Evolutionary conservation across 1,140 invertebrate genomes (phyloP).

Genomic region (Pachypeltis micranthus): DNA sequence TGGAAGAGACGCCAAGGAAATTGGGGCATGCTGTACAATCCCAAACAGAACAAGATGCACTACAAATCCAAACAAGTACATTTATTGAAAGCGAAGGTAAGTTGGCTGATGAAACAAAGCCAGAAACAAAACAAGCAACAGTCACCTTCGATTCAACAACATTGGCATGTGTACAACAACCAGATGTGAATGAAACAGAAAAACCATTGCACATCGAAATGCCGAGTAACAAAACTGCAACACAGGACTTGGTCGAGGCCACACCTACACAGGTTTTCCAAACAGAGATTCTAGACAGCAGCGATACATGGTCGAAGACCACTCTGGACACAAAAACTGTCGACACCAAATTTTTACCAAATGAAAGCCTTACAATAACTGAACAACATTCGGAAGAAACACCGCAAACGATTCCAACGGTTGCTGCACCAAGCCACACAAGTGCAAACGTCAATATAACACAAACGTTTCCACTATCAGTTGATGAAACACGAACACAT

Average conservation of each 20-base stretch:
- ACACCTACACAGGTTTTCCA: conserved; percentile 17
- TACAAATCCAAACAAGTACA: conserved; percentile 17
- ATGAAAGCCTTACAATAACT: conserved; percentile 17
- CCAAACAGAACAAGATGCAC: conserved; percentile 11
- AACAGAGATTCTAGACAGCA: conserved; percentile 17
- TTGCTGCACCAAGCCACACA: not conserved
- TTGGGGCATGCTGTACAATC: conserved; percentile 5
- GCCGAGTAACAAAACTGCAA: conserved; percentile 11
- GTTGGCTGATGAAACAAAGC: conserved; percentile 9
- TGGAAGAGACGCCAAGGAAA: conserved; percentile 17
- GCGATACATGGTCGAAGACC: not conserved
- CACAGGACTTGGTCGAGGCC: conserved; percentile 11
- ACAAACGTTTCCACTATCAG: conserved; percentile 15
- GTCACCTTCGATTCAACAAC: conserved; percentile 20
- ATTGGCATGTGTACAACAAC: conserved; percentile 17
- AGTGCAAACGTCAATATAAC: conserved; percentile 17
- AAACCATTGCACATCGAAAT: conserved; percentile 15
- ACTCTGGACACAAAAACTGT: conserved; percentile 12
- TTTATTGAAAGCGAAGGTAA: conserved; percentile 18
- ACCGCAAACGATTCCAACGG: not conserved
- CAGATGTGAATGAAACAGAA: conserved; percentile 16
- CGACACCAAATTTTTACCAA: conserved; percentile 10
- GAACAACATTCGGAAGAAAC: conserved; percentile 15
- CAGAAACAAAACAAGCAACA: conserved; percentile 17
- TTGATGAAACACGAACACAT: conserved; percentile 22